Conservation (phyloP, 2,797 vertebrate species). For the Onychomys leucogaster region DNA sequence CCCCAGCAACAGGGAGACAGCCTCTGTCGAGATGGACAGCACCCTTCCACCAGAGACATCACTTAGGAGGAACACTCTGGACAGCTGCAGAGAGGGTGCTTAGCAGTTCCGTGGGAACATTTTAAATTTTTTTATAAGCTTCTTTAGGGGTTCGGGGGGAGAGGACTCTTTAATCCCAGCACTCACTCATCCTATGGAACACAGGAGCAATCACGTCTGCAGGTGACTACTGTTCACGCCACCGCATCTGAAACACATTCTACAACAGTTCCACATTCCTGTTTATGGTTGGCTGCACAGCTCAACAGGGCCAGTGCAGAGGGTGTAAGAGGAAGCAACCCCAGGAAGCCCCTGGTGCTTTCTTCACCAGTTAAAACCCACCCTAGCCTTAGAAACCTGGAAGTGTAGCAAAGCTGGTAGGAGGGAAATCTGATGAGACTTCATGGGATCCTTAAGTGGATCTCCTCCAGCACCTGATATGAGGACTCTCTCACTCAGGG, state of each 20-base stretch:
- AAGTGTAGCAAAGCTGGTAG: background rate
- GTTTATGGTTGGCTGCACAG: background rate
- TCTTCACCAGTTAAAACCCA: background rate
- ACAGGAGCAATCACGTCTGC: background rate
- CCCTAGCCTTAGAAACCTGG: background rate
- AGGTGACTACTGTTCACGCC: slow-evolving; percentile 30
- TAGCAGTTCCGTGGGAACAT: background rate
- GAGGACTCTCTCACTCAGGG: background rate
- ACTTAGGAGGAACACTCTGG: background rate
- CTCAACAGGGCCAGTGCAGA: background rate
- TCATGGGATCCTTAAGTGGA: background rate
- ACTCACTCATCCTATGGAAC: slow-evolving; percentile 4
- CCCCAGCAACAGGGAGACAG: background rate
- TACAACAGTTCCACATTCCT: background rate
- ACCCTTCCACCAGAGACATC: background rate
- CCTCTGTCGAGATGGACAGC: background rate
- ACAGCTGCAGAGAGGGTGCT: background rate
- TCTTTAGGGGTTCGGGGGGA: background rate
- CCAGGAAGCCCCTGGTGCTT: background rate
- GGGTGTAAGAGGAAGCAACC: background rate
- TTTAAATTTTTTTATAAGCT: slow-evolving; percentile 2
- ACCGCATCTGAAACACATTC: background rate
- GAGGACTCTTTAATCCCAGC: slow-evolving; percentile 35
- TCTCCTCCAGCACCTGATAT: background rate
- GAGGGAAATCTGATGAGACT: rapidly evolving